These are phyloP conservation scores for Alligator mississippiensis DNA, from an alignment of 2,113 vertebrate genomes.

Conservation along the genomic window DNA sequence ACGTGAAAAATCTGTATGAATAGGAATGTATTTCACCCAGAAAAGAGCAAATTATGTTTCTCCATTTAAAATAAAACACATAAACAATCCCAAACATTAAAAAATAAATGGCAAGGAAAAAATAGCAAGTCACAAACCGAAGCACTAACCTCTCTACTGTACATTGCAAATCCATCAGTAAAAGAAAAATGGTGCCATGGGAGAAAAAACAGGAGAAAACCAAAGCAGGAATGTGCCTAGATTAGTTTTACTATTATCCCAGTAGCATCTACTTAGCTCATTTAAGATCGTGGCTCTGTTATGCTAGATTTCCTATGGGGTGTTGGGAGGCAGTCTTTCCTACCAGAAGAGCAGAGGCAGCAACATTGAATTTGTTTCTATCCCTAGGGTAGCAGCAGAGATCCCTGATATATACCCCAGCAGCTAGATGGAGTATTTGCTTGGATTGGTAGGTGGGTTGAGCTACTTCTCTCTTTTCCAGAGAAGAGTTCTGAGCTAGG, in stretches of 20 bases:
- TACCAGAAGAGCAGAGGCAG: background rate
- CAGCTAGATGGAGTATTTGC: fast-evolving
- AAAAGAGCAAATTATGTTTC: background rate
- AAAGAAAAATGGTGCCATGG: background rate
- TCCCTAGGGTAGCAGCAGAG: background rate
- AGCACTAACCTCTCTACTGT: background rate
- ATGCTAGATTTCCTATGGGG: background rate
- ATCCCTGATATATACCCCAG: background rate
- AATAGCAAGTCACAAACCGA: background rate
- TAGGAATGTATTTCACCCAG: background rate
- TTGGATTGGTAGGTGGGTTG: background rate
- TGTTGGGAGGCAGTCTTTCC: background rate
- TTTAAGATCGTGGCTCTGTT: background rate
- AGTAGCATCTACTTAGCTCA: background rate
- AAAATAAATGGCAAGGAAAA: background rate
- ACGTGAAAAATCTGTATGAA: background rate
- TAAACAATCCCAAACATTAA: background rate
- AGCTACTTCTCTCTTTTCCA: background rate
- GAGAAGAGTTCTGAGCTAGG: background rate
- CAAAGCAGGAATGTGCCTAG: background rate
- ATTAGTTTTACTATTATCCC: background rate
- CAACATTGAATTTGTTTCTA: background rate
- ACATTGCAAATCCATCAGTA: background rate
- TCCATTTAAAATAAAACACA: background rate
- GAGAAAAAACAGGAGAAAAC: background rate